Evolutionary conservation across 2,797 vertebrate genomes (phyloP), one percentile per base, ranked within the genome.

Genomic region (Sus cebifrons): DNA sequence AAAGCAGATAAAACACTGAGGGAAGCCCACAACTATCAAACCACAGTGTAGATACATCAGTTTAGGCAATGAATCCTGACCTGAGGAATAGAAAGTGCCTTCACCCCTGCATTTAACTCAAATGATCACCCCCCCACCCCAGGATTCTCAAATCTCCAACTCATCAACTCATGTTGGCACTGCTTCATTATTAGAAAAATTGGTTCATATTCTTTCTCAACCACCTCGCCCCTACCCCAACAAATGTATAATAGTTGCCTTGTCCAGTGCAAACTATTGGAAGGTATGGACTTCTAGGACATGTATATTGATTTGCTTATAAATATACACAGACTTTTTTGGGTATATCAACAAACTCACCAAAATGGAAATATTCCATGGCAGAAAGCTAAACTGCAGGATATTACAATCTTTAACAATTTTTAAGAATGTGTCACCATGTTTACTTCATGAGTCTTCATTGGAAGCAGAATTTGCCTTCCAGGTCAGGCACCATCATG

Each of bases 131-230:
- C 36, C 36, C 36, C 36, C 36, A 2, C 36, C 36, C 36, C 36
- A 75, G n/a, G 15, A 77, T 78, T 86, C 0, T 78, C 2, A 60
- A 40, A 8, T 74, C 12, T 86, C 17, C 0, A 0, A 71, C 10
- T 52, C 14, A 79, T 58, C 23, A 96, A 67, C 49, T n/a, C 8
- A 23, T 0, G 0, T 5, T 93, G 10, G 11, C 0, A 0, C 49
- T 79, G 40, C 8, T 92, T 96, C 40, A 62, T 29, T 18, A 13
- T 91, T 15, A 5, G 49, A 62, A 89, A 88, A 89, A 32, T 40
- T 79, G 40, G 18, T 4, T 40, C 40, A 20, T 17, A 74, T 29
- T 67, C 12, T 40, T 27, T 23, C 17, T 0, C 14, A 20, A 36
- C 36, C 36, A 36, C 36, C 36, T 36, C 4, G 36, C 14, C 14